Evolutionary conservation across 2,113 vertebrate genomes (phyloP).

Genomic region (Sapayoa aenigma): DNA sequence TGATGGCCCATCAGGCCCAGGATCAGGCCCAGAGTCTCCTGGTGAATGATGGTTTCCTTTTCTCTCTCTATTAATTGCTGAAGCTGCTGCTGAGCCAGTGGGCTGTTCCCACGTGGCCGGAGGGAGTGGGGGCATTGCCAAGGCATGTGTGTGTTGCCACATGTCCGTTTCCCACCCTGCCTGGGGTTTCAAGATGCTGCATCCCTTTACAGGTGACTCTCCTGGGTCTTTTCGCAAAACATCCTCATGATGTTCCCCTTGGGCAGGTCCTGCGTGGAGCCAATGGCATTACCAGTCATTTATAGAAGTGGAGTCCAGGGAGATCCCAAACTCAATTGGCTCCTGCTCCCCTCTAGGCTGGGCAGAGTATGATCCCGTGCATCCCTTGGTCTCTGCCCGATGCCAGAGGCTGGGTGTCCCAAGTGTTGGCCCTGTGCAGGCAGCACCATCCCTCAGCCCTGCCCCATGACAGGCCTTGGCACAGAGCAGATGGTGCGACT

Average conservation of each 20-base stretch:
- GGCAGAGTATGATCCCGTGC: rapidly evolving
- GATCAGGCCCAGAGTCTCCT: background rate
- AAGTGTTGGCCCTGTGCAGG: background rate
- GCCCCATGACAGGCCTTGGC: rapidly evolving
- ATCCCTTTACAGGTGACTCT: background rate
- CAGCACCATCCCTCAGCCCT: rapidly evolving
- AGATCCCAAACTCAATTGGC: rapidly evolving
- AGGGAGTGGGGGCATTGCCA: background rate
- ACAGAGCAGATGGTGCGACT: background rate
- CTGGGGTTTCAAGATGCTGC: background rate
- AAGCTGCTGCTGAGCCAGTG: background rate
- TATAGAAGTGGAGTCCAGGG: background rate
- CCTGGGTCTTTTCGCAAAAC: background rate
- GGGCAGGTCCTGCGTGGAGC: background rate
- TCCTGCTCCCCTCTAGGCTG: background rate
- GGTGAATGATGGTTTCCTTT: background rate
- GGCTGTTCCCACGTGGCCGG: rapidly evolving
- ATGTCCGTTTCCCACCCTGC: rapidly evolving
- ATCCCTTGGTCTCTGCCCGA: background rate
- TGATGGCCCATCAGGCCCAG: background rate
- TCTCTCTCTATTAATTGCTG: background rate
- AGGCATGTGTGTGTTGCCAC: background rate
- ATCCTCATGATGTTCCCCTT: background rate
- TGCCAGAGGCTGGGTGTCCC: background rate
- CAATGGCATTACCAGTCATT: background rate